phyloP scores from a whole-genome alignment of 2,797 vertebrate species.

The Eulemur coronatus region DNA sequence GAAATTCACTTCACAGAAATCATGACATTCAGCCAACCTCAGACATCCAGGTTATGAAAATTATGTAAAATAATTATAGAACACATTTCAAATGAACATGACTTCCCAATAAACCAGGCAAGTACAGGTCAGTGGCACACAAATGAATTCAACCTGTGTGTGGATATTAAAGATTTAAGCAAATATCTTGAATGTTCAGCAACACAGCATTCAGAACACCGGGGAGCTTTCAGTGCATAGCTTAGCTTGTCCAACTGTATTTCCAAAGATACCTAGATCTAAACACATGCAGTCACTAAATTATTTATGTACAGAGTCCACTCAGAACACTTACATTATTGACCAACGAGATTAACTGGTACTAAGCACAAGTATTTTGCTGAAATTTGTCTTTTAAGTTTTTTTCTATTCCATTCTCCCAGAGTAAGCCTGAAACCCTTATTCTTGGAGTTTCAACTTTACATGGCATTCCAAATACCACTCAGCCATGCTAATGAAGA shows the following conservation, averaged over 20 bases:
- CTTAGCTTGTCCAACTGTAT: background rate
- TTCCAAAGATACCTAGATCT: slow-evolving; percentile 28
- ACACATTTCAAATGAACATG: background rate
- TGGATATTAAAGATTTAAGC: background rate
- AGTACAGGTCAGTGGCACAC: background rate
- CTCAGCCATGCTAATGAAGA: background rate
- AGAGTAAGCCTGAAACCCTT: background rate
- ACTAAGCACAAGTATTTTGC: background rate
- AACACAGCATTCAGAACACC: background rate
- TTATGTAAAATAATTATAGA: background rate
- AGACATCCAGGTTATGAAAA: background rate
- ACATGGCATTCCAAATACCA: background rate
- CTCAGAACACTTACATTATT: background rate
- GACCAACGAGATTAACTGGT: slow-evolving; percentile 36
- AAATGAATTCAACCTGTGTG: background rate
- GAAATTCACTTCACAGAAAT: slow-evolving; percentile 30
- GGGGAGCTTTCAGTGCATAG: background rate
- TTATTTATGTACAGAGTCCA: slow-evolving; percentile 6
- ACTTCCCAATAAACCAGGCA: slow-evolving; percentile 35
- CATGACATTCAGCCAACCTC: background rate
- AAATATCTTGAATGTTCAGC: background rate
- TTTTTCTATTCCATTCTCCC: background rate
- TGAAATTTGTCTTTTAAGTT: background rate
- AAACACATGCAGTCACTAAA: slow-evolving; percentile 8
- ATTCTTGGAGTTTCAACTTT: background rate